phyloP scores from a whole-genome alignment of 2,113 vertebrate genomes.

The Aramus guarauna region DNA sequence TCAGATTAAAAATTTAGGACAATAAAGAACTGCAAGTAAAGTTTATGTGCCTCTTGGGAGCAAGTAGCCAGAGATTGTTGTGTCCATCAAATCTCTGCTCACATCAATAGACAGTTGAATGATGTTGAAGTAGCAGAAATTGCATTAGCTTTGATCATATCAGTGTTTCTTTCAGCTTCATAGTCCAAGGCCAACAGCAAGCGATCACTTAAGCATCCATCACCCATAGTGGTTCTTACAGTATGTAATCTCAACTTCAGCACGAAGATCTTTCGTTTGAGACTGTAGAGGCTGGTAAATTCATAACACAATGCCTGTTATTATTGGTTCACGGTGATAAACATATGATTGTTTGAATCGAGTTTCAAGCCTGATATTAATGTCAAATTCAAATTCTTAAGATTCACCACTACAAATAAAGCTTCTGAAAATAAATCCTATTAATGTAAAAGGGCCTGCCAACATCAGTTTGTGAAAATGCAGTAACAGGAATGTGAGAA shows the following conservation, averaged over 20 bases:
- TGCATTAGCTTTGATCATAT: constrained; percentile 32
- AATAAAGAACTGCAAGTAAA: constrained; percentile 64
- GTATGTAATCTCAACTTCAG: constrained; percentile 36
- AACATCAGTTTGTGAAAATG: neutral
- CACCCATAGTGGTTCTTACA: constrained; percentile 35
- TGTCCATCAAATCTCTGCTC: constrained; percentile 61
- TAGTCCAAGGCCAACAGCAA: constrained; percentile 32
- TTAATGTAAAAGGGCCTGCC: neutral
- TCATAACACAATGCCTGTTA: neutral
- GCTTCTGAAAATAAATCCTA: neutral
- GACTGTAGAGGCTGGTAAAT: constrained; percentile 12
- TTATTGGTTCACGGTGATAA: constrained; percentile 5
- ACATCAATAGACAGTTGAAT: constrained; percentile 27
- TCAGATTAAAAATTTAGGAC: constrained; percentile 61
- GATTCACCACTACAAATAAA: neutral
- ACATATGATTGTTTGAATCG: neutral
- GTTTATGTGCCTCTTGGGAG: constrained; percentile 44
- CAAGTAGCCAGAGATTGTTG: constrained; percentile 59
- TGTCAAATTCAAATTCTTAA: neutral
- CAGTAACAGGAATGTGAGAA: neutral
- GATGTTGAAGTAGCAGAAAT: constrained; percentile 57
- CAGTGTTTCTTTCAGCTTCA: constrained; percentile 59
- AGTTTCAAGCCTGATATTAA: neutral
- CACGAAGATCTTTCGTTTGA: constrained; percentile 35
- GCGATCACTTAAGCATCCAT: constrained; percentile 56